Conservation (phyloP, 2,797 vertebrate species). For the Rhabdomys pumilio region DNA sequence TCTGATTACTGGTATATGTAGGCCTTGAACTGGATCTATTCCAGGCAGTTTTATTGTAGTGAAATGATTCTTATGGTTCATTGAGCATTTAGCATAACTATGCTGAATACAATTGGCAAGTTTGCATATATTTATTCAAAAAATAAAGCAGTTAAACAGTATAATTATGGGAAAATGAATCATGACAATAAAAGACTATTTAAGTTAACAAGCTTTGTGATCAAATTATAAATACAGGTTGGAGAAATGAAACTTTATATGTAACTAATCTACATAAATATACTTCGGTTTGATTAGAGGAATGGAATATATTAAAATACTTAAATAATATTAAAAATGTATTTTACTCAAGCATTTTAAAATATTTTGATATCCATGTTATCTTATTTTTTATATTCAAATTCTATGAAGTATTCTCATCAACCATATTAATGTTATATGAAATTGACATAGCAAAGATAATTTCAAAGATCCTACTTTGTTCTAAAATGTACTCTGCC, state of each 20-base stretch:
- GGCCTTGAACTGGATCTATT: slow-evolving; percentile 86
- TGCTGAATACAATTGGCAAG: slow-evolving; percentile 87
- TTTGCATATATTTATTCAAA: slow-evolving; percentile 89
- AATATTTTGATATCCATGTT: slow-evolving; percentile 65
- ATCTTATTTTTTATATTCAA: slow-evolving; percentile 77
- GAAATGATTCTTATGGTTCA: slow-evolving; percentile 93
- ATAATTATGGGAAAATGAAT: slow-evolving; percentile 90
- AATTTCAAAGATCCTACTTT: slow-evolving; percentile 70
- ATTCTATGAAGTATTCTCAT: slow-evolving; percentile 59
- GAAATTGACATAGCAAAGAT: slow-evolving; percentile 76
- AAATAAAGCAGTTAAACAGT: slow-evolving; percentile 87
- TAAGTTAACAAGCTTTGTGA: slow-evolving; percentile 92
- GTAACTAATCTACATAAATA: slow-evolving; percentile 90
- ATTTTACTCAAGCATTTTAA: slow-evolving; percentile 81
- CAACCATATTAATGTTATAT: slow-evolving; percentile 63
- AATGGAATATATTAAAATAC: slow-evolving; percentile 89
- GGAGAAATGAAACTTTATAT: slow-evolving; percentile 89
- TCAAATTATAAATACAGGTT: slow-evolving; percentile 92
- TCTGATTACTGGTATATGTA: slow-evolving; percentile 86
- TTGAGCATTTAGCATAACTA: slow-evolving; percentile 91
- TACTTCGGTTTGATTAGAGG: slow-evolving; percentile 88
- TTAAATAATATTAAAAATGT: slow-evolving; percentile 76
- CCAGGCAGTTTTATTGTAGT: slow-evolving; percentile 90
- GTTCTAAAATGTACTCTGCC: slow-evolving; percentile 50
- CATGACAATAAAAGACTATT: slow-evolving; percentile 91